A percentile compares a stretch with the other conserved stretches of the same genome.
Evolutionary conservation across 1,140 invertebrate genomes (phyloP).

Genomic region (Drosophila serrata): DNA sequence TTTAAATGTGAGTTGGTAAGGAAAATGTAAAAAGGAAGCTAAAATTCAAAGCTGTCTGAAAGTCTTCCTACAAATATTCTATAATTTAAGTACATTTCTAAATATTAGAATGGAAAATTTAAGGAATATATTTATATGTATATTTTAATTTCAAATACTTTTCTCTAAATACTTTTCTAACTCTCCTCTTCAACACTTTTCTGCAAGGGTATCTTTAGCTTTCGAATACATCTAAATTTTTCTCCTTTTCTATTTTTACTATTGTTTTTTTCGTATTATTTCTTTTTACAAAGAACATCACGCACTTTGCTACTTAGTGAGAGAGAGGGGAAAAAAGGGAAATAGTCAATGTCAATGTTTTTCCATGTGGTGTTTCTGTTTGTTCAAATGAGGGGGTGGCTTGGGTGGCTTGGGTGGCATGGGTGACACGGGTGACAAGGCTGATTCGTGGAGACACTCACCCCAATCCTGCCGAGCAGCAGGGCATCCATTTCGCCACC

Average conservation of each 20-base stretch:
- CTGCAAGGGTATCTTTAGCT: conserved; percentile 27
- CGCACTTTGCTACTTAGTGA: conserved; percentile 77
- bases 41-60: neutral
- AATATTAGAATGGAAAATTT: neutral
- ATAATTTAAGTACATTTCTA: neutral
- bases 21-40: neutral
- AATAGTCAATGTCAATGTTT: conserved; percentile 57
- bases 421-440: conserved; percentile 1
- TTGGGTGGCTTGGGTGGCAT: neutral
- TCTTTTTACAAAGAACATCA: conserved; percentile 53
- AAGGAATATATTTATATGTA: neutral
- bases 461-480: conserved; percentile 90
- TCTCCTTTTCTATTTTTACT: conserved; percentile 2
- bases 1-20: neutral
- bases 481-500: conserved; percentile 92
- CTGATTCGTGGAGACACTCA: conserved; percentile 85
- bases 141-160: neutral
- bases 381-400: conserved; percentile 26
- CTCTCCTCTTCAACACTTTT: neutral
- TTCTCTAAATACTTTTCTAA: too few species aligned
- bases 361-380: conserved; percentile 41
- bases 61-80: neutral
- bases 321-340: conserved; percentile 14
- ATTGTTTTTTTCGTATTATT: neutral
- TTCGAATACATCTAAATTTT: neutral